Percentiles rank a stretch among this genome's conserved stretches.
Evolutionary conservation across 2,113 vertebrate species (phyloP).

Genomic region (Mugil cephalus): DNA sequence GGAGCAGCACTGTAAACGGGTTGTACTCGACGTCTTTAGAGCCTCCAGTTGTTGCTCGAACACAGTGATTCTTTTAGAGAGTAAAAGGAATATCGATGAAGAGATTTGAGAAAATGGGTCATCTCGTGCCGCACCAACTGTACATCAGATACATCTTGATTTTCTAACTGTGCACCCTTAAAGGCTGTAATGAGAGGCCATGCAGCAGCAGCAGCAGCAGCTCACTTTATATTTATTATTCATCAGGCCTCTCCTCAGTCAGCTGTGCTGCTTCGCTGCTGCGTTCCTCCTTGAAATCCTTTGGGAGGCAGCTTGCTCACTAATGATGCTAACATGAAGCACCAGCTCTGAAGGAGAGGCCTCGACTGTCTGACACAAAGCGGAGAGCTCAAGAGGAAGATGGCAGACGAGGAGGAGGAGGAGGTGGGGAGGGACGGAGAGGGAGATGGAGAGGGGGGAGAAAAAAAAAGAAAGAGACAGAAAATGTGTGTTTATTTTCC

Average conservation of each 20-base stretch:
- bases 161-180: not conserved
- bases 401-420: not conserved
- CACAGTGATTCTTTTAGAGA: fast-evolving
- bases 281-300: conserved; percentile 32
- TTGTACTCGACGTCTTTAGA: not conserved
- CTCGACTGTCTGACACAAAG: conserved; percentile 20
- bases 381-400: not conserved
- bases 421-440: not conserved
- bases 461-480: conserved; percentile 1
- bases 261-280: conserved; percentile 37
- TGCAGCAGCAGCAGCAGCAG: conserved; percentile 30
- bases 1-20: not conserved
- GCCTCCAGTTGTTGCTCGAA: not conserved
- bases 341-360: conserved; percentile 2
- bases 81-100: fast-evolving
- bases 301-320: conserved; percentile 1
- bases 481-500: conserved; percentile 8
- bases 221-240: conserved; percentile 58
- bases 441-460: conserved; percentile 4
- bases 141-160: not conserved
- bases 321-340: conserved; percentile 49
- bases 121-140: not conserved
- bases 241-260: conserved; percentile 50
- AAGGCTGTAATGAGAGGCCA: conserved; percentile 25
- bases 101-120: conserved; percentile 6